Conservation (phyloP, 2,888 invertebrate species). For the Neoaliturus tenellus region DNA sequence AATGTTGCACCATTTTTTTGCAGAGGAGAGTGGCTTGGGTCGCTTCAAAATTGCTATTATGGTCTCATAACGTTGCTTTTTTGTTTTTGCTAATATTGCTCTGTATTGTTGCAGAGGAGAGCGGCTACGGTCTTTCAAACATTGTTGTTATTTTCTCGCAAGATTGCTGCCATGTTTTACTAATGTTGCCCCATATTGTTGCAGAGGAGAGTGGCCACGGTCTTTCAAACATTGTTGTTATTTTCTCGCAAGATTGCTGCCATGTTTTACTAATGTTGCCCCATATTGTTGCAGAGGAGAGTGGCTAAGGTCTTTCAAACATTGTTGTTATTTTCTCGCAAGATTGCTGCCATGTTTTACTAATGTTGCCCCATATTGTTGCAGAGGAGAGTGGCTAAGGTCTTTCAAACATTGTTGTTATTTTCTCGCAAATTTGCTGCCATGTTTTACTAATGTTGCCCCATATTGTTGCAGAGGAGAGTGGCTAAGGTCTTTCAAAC, state of each 20-base stretch:
- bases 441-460: no score
- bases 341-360: conserved; percentile 52
- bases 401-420: background rate
- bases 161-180: background rate
- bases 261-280: background rate
- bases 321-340: conserved; percentile 12
- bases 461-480: no score
- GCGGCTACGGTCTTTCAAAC: conserved; percentile 5
- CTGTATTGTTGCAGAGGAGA: conserved; percentile 34
- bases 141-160: background rate
- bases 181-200: conserved; percentile 2
- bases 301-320: conserved; percentile 21
- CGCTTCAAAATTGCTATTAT: conserved; percentile 52
- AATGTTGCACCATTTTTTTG: background rate
- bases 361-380: conserved; percentile 2
- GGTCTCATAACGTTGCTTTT: conserved; percentile 18
- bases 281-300: conserved; percentile 44
- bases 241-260: conserved; percentile 54
- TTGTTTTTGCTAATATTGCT: background rate
- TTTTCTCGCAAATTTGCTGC: conserved; percentile 54
- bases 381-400: conserved; percentile 46
- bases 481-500: no score
- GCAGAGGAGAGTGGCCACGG: conserved; percentile 46
- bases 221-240: background rate
- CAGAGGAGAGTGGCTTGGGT: conserved; percentile 36